Percentiles rank a stretch among this genome's conserved stretches.
Conservation (phyloP, 30 jellyfish, hydroid and myxozoan genomes). For the Cassiopea xamachana region DNA sequence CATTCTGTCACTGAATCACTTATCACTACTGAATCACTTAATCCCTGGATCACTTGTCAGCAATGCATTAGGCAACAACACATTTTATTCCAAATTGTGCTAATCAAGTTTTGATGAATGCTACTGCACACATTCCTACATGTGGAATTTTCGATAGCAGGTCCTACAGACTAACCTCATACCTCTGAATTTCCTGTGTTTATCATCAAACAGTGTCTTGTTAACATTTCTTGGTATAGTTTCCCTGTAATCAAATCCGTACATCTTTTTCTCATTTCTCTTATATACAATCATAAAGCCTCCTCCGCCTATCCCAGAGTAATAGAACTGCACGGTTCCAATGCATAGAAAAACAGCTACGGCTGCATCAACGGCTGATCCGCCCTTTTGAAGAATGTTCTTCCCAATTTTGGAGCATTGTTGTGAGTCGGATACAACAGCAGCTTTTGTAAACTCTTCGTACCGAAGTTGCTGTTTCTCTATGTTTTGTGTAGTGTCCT, state of each 20-base stretch:
- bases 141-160: no score
- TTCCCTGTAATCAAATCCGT: conserved; percentile 78
- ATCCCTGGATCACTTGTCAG: no score
- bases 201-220: conserved; percentile 19
- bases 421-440: conserved; percentile 52
- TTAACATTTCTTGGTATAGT: conserved; percentile 68
- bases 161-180: background rate
- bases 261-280: conserved; percentile 26
- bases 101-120: background rate
- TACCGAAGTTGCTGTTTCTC: background rate
- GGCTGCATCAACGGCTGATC: conserved; percentile 95
- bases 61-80: no score
- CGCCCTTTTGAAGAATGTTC: conserved; percentile 73
- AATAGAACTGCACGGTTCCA: conserved; percentile 81
- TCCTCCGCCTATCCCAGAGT: conserved; percentile 97
- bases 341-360: conserved; percentile 81
- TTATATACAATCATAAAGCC: conserved; percentile 82
- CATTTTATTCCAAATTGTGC: no score
- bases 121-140: background rate
- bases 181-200: conserved; percentile 35
- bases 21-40: no score
- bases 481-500: conserved; percentile 2
- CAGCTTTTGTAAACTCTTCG: conserved; percentile 55
- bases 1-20: no score
- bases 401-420: conserved; percentile 74